Percentiles rank a stretch among this genome's conserved stretches.
Evolutionary conservation across 1,140 invertebrate species (phyloP).

Genomic region (Leptinotarsa undecemlineata): DNA sequence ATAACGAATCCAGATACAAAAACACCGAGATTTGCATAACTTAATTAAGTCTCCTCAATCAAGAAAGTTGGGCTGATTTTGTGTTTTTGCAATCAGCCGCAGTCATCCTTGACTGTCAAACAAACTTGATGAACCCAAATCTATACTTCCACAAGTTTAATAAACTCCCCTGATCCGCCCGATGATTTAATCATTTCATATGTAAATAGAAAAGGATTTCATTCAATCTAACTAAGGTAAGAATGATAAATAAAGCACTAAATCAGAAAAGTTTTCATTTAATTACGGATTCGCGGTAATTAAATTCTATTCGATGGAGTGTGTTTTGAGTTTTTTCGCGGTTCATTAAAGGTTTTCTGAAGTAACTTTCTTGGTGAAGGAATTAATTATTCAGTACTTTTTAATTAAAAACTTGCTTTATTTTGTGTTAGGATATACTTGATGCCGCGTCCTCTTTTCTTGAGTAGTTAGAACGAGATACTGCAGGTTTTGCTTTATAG

Average conservation of each 20-base stretch:
- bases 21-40: slow-evolving; percentile 47
- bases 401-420: slow-evolving; percentile 24
- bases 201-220: slow-evolving; percentile 14
- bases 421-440: not conserved
- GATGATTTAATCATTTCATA: slow-evolving; percentile 30
- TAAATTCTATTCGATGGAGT: slow-evolving; percentile 29
- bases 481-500: too few species aligned
- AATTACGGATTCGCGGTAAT: slow-evolving; percentile 36
- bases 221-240: not conserved
- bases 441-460: too few species aligned
- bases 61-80: slow-evolving; percentile 42
- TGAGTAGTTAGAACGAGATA: too few species aligned
- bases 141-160: slow-evolving; percentile 29
- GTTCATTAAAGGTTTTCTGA: slow-evolving; percentile 30
- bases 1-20: slow-evolving; percentile 29
- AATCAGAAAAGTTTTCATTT: slow-evolving; percentile 36
- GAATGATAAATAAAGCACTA: slow-evolving; percentile 7
- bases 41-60: slow-evolving; percentile 49
- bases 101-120: slow-evolving; percentile 36
- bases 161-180: slow-evolving; percentile 36
- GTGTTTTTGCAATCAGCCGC: slow-evolving; percentile 45
- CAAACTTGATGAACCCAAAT: slow-evolving; percentile 44
- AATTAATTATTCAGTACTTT: slow-evolving; percentile 25
- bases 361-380: slow-evolving; percentile 5
- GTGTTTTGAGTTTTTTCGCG: slow-evolving; percentile 31